Base-by-base conservation (phyloP, 1,140 invertebrate genomes). In the Macrocentrus cingulum region DNA sequence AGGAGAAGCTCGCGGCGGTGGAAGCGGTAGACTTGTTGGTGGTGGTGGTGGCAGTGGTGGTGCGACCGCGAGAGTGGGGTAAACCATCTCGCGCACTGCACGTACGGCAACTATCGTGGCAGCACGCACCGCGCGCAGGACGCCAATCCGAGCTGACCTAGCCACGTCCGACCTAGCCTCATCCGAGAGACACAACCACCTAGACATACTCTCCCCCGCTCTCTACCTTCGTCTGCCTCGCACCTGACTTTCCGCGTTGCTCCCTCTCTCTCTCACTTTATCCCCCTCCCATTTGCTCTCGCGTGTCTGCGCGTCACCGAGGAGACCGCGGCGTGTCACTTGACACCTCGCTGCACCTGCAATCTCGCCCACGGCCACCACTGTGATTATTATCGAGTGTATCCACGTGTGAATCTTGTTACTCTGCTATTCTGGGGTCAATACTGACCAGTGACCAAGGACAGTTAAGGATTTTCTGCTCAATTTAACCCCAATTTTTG, bases 31-130 rank as follows among this genome's bases (percentile, higher is more conserved):
- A 44, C 29, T 49, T n/a, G 29, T 13, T 11, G 7, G 56, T 9
- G 49, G 34, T 45, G 34, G 23, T 19, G 6, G 15, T 32, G 45
- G 34, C 13, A 23, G 15, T 11, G 37, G 5, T 16, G 19, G 15
- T 13, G 19, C 11, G 1, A 22, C 18, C 4, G 11, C 44, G 7
- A 8, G 42, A 18, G 60, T 23, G 60, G 36, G 18, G 45, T 37
- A 41, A 36, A 11, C 48, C 19, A 53, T 56, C 58, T 42, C 61
- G 62, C 61, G 63, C 67, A 65, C 66, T 67, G 66, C 61, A 72
- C 56, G 62, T 37, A 67, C 65, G 67, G 62, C 65, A 55, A 67
- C 68, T 70, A 68, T 65, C 69, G 64, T 46, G 62, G 64, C 54
- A 66, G 64, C 66, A 68, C 65, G 66, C 64, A 56, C 42, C 45